phyloP scores from a whole-genome alignment of 2,888 invertebrate genomes.

The Agonum fuliginosum region DNA sequence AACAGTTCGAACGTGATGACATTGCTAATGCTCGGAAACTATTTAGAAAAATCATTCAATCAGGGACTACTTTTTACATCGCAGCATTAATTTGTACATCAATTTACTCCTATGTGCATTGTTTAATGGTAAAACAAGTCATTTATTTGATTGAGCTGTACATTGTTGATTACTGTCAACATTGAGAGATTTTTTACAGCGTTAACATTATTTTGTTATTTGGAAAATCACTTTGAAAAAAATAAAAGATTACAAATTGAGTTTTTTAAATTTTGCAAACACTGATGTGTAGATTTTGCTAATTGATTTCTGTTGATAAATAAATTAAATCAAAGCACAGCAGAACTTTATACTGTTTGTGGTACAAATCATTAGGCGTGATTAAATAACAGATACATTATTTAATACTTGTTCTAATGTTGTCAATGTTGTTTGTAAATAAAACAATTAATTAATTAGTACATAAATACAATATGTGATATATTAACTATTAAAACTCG shows the following conservation, averaged over 20 bases:
- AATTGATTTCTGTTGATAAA: neutral
- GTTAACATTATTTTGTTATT: constrained; percentile 45
- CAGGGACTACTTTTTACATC: constrained; percentile 41
- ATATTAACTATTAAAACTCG: constrained; percentile 31
- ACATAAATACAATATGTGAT: constrained; percentile 18
- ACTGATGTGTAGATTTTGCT: too few species aligned
- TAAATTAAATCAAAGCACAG: neutral
- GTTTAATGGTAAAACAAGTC: constrained; percentile 50
- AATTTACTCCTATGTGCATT: constrained; percentile 37
- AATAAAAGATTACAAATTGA: too few species aligned
- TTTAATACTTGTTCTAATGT: constrained; percentile 4
- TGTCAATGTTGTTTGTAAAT: constrained; percentile 10
- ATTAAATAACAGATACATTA: constrained; percentile 15
- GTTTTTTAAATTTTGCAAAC: too few species aligned
- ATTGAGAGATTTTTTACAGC: constrained; percentile 1
- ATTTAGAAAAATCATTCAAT: constrained; percentile 45
- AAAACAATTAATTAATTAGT: constrained; percentile 44
- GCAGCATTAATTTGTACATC: constrained; percentile 32
- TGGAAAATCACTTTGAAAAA: constrained; percentile 45
- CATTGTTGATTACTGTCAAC: constrained; percentile 53
- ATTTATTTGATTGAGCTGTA: constrained; percentile 57
- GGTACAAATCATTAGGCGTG: neutral
- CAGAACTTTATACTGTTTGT: constrained; percentile 2
- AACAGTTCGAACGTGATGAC: constrained; percentile 21
- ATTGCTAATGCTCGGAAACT: constrained; percentile 14